Base-by-base conservation (phyloP, 2,888 invertebrate species). In the Boloria euphrosyne region DNA sequence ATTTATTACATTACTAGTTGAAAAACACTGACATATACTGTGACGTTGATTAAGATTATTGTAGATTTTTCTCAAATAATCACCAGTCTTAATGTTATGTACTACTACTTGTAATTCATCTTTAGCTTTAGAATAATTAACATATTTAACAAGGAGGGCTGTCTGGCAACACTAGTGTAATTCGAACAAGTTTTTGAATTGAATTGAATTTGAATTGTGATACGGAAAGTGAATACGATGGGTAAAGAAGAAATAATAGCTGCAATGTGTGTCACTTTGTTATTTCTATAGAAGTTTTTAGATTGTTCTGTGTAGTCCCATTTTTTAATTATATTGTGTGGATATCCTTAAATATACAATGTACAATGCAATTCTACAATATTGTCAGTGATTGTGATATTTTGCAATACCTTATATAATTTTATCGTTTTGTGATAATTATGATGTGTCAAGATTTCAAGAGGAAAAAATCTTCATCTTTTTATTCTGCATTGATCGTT, bases 131-230 rank as follows among this genome's bases (percentile, higher is more conserved):
- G 57, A 57, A 46, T 57, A 18, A 46, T 57, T 57, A 46, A 22
- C 57, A 6, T 57, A 57, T 57, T 44, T 22, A 16, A 10, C 27
- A 53, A 55, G n/a, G n/a, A 46, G 57, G 22, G 46, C n/a, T 22
- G 27, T 27, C 57, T 57, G 57, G 57, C 57, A 57, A 57, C 57
- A 57, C 57, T 57, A 57, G 57, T 57, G 57, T 46, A 46, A 17
- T 22, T 38, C 14, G 38, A 57, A 22, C n/a, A 16, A 10, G 31
- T 38, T 38, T 38, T 57, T 57, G 44, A 22, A n/a, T n/a, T n/a
- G n/a, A n/a, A n/a, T n/a, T n/a, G n/a, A n/a, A n/a, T n/a, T n/a
- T n/a, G n/a, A 57, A 46, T 46, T 57, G 46, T 57, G 57, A 57
- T 46, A 46, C n/a, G 57, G 44, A 22, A 14, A 22, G 18, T 38